phyloP scores from a whole-genome alignment of 2,113 vertebrate genomes.

The Paralichthys olivaceus region DNA sequence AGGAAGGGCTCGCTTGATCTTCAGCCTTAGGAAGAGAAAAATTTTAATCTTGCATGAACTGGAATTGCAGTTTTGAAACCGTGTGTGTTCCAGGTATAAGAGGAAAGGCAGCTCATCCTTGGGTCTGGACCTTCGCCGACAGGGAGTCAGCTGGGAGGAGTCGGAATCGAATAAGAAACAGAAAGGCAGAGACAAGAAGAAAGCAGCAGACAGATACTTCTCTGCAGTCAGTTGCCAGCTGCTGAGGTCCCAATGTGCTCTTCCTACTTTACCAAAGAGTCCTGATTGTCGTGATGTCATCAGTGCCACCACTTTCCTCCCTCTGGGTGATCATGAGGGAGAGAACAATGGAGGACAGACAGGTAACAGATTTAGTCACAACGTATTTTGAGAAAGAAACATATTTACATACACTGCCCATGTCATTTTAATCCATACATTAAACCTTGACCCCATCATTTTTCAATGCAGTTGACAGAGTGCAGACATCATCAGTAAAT shows the following conservation, averaged over 20 bases:
- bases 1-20: neutral
- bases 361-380: constrained; percentile 39
- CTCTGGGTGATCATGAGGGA: constrained; percentile 33
- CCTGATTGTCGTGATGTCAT: constrained; percentile 22
- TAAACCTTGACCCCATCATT: constrained; percentile 70
- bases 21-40: neutral
- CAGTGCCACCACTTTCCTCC: constrained; percentile 72
- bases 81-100: constrained; percentile 84
- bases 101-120: constrained; percentile 89
- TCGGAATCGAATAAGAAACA: constrained; percentile 78
- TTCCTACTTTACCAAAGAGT: constrained; percentile 24
- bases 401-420: too few relatives aligned
- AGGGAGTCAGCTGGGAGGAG: constrained; percentile 87
- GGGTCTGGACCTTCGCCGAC: constrained; percentile 86
- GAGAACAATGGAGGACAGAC: constrained; percentile 30
- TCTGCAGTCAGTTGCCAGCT: constrained; percentile 78
- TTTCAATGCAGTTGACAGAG: constrained; percentile 49
- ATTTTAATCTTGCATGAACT: neutral
- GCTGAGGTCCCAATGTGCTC: constrained; percentile 72
- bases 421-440: too few relatives aligned
- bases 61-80: neutral
- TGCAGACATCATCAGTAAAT: constrained; percentile 77
- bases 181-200: constrained; percentile 43
- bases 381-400: neutral
- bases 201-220: constrained; percentile 86